These are phyloP conservation scores for Lysiphlebus fabarum DNA, from an alignment of 1,140 invertebrate species.

Conservation along the genomic window DNA sequence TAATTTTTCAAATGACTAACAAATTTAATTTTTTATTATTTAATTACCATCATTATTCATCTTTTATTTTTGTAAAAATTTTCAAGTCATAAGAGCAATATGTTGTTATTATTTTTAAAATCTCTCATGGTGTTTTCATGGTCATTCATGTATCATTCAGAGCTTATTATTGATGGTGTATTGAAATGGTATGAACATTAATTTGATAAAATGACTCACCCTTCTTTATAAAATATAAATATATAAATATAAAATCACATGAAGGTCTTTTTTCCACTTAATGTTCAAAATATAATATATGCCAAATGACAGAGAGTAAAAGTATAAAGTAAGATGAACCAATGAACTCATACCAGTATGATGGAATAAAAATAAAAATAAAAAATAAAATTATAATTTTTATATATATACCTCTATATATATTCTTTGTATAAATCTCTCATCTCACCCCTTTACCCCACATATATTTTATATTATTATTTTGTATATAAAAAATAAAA, in stretches of 20 bases:
- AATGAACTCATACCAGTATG: too few relatives aligned
- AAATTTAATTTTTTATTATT: slow-evolving; percentile 26
- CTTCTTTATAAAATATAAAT: slow-evolving; percentile 27
- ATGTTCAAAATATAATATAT: slow-evolving; percentile 52
- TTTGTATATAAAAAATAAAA: too few relatives aligned
- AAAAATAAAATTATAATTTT: not conserved
- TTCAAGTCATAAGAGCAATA: not conserved
- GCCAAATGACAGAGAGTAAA: slow-evolving; percentile 30
- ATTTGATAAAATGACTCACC: slow-evolving; percentile 53
- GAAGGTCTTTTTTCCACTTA: slow-evolving; percentile 51
- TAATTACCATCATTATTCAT: slow-evolving; percentile 39
- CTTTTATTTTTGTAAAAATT: slow-evolving; percentile 12
- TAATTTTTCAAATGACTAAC: too few relatives aligned
- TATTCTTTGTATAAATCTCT: slow-evolving; percentile 17
- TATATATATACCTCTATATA: not conserved
- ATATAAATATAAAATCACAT: slow-evolving; percentile 25
- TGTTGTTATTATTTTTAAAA: slow-evolving; percentile 15
- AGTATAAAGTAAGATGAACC: slow-evolving; percentile 1
- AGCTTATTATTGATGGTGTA: slow-evolving; percentile 53
- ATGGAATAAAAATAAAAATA: not conserved
- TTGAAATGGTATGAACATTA: slow-evolving; percentile 51
- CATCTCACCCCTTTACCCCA: slow-evolving; percentile 40
- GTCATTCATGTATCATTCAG: slow-evolving; percentile 37
- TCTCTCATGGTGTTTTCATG: slow-evolving; percentile 13
- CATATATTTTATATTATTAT: slow-evolving; percentile 28